phyloP scores from a whole-genome alignment of 2,888 invertebrate species.

The Synergus laeviventris region DNA sequence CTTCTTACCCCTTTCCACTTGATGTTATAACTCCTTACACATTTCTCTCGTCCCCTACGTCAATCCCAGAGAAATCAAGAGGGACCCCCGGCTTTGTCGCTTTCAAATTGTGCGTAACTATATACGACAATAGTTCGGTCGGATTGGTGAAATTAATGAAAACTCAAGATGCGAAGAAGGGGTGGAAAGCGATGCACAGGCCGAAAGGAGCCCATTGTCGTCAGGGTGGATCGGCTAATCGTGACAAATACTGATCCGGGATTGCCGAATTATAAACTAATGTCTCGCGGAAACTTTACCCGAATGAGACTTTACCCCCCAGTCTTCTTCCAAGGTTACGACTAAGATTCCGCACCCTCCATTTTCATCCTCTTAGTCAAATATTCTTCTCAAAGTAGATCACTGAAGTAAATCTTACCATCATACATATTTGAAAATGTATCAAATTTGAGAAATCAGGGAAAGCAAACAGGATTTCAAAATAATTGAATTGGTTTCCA shows the following conservation, averaged over 20 bases:
- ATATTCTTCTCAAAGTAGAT: not conserved
- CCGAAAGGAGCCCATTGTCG: constrained; percentile 59
- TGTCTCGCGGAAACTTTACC: constrained; percentile 70
- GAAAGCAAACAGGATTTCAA: too few species aligned
- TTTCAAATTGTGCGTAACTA: constrained; percentile 71
- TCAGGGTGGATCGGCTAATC: constrained; percentile 70
- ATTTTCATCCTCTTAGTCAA: constrained; percentile 12
- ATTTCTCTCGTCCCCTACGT: constrained; percentile 50
- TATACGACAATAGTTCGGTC: constrained; percentile 70
- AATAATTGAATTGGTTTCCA: too few species aligned
- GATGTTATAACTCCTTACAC: constrained; percentile 26
- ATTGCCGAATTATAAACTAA: constrained; percentile 75
- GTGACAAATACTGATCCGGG: constrained; percentile 75
- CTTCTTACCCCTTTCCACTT: constrained; percentile 44
- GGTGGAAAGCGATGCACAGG: constrained; percentile 52
- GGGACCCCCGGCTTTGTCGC: constrained; percentile 62
- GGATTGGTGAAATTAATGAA: constrained; percentile 73
- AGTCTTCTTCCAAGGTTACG: not conserved
- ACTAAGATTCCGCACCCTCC: not conserved
- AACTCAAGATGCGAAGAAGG: constrained; percentile 61
- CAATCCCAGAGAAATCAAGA: constrained; percentile 61
- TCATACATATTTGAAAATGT: too few species aligned
- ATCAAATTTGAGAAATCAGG: too few species aligned
- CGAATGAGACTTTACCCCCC: constrained; percentile 62
- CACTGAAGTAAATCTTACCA: too few species aligned